These are phyloP conservation scores for Drosophila kepulauana DNA, from an alignment of 1,140 invertebrate species.

Conservation along the genomic window DNA sequence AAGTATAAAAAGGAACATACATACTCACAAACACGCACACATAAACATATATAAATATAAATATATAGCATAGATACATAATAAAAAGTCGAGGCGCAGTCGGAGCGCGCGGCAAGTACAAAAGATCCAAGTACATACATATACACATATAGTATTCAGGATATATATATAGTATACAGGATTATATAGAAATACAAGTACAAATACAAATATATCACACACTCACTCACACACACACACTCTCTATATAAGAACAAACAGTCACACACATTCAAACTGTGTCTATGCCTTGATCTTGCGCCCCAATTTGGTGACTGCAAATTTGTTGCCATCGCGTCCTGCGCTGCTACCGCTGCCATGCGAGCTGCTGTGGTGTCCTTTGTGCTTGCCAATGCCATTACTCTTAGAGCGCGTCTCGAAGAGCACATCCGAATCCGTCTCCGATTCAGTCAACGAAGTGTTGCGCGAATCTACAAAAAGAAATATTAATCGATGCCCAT, in stretches of 20 bases:
- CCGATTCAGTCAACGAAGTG: constrained; percentile 89
- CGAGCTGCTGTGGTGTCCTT: constrained; percentile 55
- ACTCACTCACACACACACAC: constrained; percentile 4
- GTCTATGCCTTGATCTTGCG: constrained; percentile 86
- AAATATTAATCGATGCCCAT: not conserved
- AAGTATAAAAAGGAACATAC: constrained; percentile 35
- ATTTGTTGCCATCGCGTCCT: constrained; percentile 85
- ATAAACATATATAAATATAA: too few species aligned
- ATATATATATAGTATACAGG: constrained; percentile 17
- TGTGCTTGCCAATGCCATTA: constrained; percentile 85
- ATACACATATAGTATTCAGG: not conserved
- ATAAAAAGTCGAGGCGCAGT: constrained; percentile 18
- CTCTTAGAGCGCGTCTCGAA: constrained; percentile 88
- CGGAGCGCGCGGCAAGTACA: constrained; percentile 53
- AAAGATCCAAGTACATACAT: constrained; percentile 49
- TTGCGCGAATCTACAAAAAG: constrained; percentile 84
- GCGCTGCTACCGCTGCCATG: constrained; percentile 57
- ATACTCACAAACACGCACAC: constrained; percentile 1
- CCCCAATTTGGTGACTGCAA: constrained; percentile 86
- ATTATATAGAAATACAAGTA: constrained; percentile 62
- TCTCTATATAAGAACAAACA: constrained; percentile 49
- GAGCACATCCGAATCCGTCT: constrained; percentile 91
- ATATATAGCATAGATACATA: constrained; percentile 21
- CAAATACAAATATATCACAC: constrained; percentile 47
- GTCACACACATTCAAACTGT: constrained; percentile 36